Percentiles rank a stretch among this genome's conserved stretches.
Conservation (phyloP, 1,140 invertebrate species). For the Drosophila parvula region DNA sequence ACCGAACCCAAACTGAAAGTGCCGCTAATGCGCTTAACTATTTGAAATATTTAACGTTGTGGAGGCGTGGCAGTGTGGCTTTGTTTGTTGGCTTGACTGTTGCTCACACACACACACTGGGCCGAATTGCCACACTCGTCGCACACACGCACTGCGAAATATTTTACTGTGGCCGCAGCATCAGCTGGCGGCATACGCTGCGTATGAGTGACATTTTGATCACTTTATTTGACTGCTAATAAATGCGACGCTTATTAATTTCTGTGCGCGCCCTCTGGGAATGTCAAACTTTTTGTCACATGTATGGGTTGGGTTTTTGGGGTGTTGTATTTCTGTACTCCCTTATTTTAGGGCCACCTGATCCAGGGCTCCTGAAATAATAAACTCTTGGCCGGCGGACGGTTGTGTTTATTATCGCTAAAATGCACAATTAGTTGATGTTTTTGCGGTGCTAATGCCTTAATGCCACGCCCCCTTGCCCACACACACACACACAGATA, state of each 20-base stretch:
- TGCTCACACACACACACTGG: slow-evolving; percentile 28
- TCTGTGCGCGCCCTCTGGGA: slow-evolving; percentile 43
- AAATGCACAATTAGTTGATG: slow-evolving; percentile 83
- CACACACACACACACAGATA: slow-evolving; percentile 26
- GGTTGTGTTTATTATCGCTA: slow-evolving; percentile 75
- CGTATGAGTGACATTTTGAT: slow-evolving; percentile 81
- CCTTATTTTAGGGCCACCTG: slow-evolving; percentile 34
- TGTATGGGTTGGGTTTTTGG: slow-evolving; percentile 17
- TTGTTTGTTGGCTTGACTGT: slow-evolving; percentile 53
- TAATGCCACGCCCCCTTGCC: slow-evolving; percentile 56
- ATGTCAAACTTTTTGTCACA: slow-evolving; percentile 72
- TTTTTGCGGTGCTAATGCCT: slow-evolving; percentile 80
- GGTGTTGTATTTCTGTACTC: not conserved
- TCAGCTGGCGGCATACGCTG: slow-evolving; percentile 59
- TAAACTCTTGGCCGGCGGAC: slow-evolving; percentile 64
- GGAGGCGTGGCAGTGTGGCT: slow-evolving; percentile 44
- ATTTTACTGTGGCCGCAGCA: slow-evolving; percentile 62
- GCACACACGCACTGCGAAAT: slow-evolving; percentile 48
- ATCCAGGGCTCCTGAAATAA: slow-evolving; percentile 69
- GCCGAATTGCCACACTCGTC: too few species aligned
- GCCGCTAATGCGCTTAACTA: slow-evolving; percentile 82
- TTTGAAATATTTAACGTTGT: slow-evolving; percentile 77
- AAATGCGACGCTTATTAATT: slow-evolving; percentile 80
- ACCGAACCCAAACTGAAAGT: slow-evolving; percentile 72
- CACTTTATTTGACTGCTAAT: slow-evolving; percentile 81